Evolutionary conservation across 2,113 vertebrate genomes (phyloP).

Genomic region (Ploceus nigricollis): DNA sequence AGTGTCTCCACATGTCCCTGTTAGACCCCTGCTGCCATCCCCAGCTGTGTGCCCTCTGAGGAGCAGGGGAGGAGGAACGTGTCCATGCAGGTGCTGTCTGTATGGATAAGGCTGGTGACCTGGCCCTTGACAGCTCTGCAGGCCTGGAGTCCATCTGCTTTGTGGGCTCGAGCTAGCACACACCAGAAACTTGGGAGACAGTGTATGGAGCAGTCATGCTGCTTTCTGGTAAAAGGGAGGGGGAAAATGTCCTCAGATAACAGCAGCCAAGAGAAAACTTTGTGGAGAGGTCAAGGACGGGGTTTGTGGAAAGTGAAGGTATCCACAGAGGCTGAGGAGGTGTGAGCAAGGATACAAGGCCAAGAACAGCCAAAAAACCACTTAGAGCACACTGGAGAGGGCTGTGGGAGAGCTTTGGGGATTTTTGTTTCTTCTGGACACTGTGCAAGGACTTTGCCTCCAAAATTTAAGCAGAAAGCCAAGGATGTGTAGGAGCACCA

Average conservation of each 20-base stretch:
- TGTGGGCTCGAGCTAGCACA: neutral
- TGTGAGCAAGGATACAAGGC: neutral
- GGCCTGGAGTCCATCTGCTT: fast-evolving
- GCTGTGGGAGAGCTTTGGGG: neutral
- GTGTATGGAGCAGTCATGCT: neutral
- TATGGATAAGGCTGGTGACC: neutral
- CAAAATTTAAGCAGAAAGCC: neutral
- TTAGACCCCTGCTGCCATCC: fast-evolving
- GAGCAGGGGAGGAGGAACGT: neutral
- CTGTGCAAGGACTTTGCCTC: neutral
- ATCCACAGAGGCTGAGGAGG: neutral
- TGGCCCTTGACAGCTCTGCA: neutral
- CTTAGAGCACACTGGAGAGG: neutral
- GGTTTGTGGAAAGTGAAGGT: neutral
- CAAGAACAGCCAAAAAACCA: neutral
- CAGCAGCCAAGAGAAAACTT: neutral
- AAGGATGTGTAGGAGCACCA: neutral
- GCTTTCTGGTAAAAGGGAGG: neutral
- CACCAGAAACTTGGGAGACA: too few species aligned
- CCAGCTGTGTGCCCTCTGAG: neutral
- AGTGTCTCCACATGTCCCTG: neutral
- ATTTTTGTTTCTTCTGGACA: too few species aligned
- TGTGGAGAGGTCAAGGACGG: neutral
- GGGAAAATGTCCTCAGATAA: neutral
- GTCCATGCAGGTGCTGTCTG: neutral